These are phyloP conservation scores for Opisthocomus hoazin DNA, from an alignment of 2,113 vertebrate genomes.

Conservation along the genomic window DNA sequence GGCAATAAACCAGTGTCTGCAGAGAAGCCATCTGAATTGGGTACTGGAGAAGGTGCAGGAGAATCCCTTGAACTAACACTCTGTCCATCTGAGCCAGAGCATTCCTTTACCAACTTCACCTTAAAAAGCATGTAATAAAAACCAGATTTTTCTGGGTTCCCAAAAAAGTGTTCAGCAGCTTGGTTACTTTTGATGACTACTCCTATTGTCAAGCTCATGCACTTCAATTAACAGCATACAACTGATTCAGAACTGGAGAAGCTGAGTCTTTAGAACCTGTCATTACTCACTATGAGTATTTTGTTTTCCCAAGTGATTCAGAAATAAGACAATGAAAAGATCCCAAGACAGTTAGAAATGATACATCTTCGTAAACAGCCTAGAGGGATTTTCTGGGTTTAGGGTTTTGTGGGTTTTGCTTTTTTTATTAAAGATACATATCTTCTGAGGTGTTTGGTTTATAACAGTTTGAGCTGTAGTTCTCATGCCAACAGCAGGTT, in stretches of 20 bases:
- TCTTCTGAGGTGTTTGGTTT: neutral
- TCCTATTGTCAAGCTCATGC: neutral
- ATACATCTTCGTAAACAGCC: neutral
- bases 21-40: conserved; percentile 73
- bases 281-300: neutral
- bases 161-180: neutral
- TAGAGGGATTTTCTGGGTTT: neutral
- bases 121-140: conserved; percentile 5
- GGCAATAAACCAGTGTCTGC: conserved; percentile 67
- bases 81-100: conserved; percentile 69
- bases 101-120: conserved; percentile 88
- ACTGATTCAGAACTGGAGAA: neutral
- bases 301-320: neutral
- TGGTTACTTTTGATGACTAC: neutral
- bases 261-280: neutral
- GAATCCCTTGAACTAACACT: conserved; percentile 79
- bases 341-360: neutral
- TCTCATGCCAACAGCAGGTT: neutral
- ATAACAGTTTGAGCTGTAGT: neutral
- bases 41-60: conserved; percentile 79
- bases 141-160: neutral
- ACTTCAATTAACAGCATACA: neutral
- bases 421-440: neutral
- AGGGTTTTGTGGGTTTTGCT: neutral
- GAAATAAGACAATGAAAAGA: neutral